Base-by-base conservation (phyloP, 2,113 vertebrate genomes). In the Salvelinus fontinalis region DNA sequence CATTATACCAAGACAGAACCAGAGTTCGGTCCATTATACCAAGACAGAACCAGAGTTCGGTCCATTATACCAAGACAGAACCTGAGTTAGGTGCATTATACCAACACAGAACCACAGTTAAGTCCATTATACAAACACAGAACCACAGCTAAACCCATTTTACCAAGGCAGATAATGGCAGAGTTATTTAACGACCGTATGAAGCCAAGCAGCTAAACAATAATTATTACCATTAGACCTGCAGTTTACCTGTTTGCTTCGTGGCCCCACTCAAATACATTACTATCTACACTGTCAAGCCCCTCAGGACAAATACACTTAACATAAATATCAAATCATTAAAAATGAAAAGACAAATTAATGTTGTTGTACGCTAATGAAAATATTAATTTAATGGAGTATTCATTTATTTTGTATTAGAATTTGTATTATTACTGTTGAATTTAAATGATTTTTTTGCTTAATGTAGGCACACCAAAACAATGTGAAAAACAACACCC, bases 221-320 rank as follows among this genome's bases (percentile, higher is more conserved):
- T 91, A 90, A 92, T 92, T 92, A 89, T 90, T 91, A 92, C 84
- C 78, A 81, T 90, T 89, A 87, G 88, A 87, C 88, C 86, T 83
- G 81, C 88, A 90, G 90, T 90, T 89, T 84, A 89, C 87, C 79
- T 87, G 87, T 88, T 86, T 83, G 85, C 88, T 87, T 75, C 16
- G 71, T 90, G 86, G 89, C 79, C 83, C 85, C 86, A 84, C 86
- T 90, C 84, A 14, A 89, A 80, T 60, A 74, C 79, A 76, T 79
- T 81, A 16, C 81, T 88, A 89, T 92, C 86, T 89, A 77, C 80
- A 87, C 86, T 87, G 79, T 18, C 39, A 24, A 85, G 79, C 84
- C 86, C 87, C 89, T 85, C 72, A 89, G 90, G 85, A 82, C 71
- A 84, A 85, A 80, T 75, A 75, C 84, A 78, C 88, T 89, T 86